phyloP scores from a whole-genome alignment of 1,140 invertebrate genomes.

The Saccostrea glomerata region DNA sequence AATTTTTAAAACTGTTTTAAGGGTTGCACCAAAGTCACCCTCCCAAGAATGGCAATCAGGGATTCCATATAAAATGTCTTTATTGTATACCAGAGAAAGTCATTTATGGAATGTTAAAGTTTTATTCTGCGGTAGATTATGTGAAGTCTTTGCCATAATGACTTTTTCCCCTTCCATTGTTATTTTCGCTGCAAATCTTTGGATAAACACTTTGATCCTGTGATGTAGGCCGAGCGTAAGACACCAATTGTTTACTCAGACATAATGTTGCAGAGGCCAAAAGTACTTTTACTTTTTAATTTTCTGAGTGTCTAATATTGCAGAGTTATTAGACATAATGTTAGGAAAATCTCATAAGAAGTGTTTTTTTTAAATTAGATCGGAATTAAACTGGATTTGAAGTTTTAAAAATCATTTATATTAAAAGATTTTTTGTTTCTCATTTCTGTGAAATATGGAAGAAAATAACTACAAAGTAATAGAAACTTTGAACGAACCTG shows the following conservation, averaged over 20 bases:
- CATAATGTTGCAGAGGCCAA: not conserved
- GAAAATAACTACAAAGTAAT: too few relatives aligned
- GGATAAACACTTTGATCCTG: not conserved
- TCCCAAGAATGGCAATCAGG: not conserved
- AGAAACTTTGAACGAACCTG: too few relatives aligned
- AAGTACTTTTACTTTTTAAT: not conserved
- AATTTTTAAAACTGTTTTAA: not conserved
- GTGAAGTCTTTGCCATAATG: not conserved
- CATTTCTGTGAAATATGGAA: too few relatives aligned
- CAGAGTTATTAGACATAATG: too few relatives aligned
- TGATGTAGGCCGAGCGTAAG: not conserved
- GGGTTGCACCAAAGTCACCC: not conserved
- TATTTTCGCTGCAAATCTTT: not conserved
- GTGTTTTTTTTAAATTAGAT: too few relatives aligned
- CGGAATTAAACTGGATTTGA: too few relatives aligned
- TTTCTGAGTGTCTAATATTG: too few relatives aligned
- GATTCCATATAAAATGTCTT: not conserved
- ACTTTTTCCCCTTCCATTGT: not conserved
- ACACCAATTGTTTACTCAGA: slow-evolving; percentile 6
- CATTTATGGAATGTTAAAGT: not conserved
- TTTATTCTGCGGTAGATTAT: not conserved
- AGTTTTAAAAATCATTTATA: too few relatives aligned
- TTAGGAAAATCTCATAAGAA: too few relatives aligned
- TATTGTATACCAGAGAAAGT: not conserved
- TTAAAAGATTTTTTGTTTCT: too few relatives aligned